Conservation (phyloP, 2,113 vertebrate genomes). For the Sinocyclocheilus rhinocerous region DNA sequence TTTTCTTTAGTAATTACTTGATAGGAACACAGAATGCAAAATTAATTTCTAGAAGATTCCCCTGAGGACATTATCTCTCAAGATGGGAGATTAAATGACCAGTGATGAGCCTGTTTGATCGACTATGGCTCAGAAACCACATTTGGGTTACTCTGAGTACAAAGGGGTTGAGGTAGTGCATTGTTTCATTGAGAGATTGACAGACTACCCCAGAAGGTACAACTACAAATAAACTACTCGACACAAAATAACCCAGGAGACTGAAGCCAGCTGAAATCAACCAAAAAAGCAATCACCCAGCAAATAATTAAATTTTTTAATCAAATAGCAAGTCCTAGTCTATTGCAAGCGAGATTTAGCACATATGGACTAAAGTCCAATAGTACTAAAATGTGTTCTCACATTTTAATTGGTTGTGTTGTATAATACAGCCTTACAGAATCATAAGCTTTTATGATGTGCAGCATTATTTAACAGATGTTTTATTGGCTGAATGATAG, state of each 20-base stretch:
- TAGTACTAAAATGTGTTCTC: neutral
- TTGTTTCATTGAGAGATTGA: neutral
- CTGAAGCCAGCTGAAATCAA: neutral
- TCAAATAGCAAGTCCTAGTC: neutral
- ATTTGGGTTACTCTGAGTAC: too few species aligned
- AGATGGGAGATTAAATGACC: neutral
- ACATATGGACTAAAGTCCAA: neutral
- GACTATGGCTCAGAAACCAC: neutral
- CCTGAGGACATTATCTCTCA: neutral
- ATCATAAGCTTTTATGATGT: slow-evolving; percentile 3
- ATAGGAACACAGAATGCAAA: neutral
- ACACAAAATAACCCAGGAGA: neutral
- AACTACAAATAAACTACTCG: neutral
- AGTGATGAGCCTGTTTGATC: slow-evolving; percentile 2
- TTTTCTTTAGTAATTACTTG: neutral
- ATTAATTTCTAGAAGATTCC: neutral
- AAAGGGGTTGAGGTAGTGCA: too few species aligned
- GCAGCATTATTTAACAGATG: slow-evolving; percentile 8
- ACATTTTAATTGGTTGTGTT: neutral
- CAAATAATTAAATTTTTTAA: neutral
- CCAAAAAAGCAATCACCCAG: neutral
- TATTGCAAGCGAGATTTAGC: neutral
- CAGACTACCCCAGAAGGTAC: neutral
- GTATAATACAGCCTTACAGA: neutral
- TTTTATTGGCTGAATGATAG: neutral